A percentile compares a stretch with the other conserved stretches of the same genome.
Evolutionary conservation across 2,888 invertebrate genomes (phyloP).

Genomic region (Zele albiditarsus): DNA sequence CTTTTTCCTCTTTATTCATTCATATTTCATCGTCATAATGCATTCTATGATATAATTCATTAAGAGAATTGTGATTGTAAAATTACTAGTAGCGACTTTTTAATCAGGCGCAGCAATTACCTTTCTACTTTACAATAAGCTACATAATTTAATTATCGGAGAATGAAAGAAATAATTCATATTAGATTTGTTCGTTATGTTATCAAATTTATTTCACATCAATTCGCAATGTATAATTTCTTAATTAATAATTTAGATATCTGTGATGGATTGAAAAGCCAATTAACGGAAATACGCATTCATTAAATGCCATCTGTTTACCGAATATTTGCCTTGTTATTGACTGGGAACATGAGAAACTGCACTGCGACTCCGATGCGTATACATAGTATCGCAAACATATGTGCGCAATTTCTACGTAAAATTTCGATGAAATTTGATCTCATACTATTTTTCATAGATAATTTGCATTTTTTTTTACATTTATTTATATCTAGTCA

Average conservation of each 20-base stretch:
- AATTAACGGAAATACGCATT: background rate
- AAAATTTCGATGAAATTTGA: background rate
- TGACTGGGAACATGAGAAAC: slow-evolving; percentile 5
- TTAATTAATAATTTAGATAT: background rate
- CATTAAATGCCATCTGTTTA: slow-evolving; percentile 5
- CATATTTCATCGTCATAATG: too few relatives aligned
- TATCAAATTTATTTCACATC: background rate
- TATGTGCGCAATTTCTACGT: background rate
- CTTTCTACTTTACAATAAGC: too few relatives aligned
- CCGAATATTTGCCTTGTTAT: slow-evolving; percentile 18
- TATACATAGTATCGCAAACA: slow-evolving; percentile 7
- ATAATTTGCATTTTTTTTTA: background rate
- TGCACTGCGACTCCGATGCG: slow-evolving; percentile 31
- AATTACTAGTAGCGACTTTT: too few relatives aligned
- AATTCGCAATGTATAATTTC: background rate
- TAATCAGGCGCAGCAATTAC: too few relatives aligned
- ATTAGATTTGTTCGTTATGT: background rate
- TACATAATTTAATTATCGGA: background rate
- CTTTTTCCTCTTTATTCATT: background rate
- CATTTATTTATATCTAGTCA: background rate
- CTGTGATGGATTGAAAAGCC: too few relatives aligned
- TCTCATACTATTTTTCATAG: background rate
- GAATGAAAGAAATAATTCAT: background rate
- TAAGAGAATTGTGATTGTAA: too few relatives aligned
- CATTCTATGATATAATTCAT: too few relatives aligned